Evolutionary conservation across 2,888 invertebrate species (phyloP), one percentile per base, ranked within the genome.

Genomic region (Maniola hyperantus): DNA sequence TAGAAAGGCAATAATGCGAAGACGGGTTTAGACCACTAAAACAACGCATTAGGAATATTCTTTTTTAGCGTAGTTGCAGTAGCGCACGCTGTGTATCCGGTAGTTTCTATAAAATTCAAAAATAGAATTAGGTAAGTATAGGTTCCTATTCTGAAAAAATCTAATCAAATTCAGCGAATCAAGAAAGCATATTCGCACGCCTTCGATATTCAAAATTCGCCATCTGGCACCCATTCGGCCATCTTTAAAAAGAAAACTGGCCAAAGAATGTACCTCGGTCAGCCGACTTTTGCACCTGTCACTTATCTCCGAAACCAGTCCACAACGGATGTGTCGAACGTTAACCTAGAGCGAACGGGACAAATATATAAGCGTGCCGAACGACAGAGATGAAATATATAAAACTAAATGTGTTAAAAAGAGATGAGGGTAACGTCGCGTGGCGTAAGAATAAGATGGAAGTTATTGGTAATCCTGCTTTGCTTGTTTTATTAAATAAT

Each of bases 211-310:
- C 59, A 66, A 58, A 65, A 18, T 20, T 58, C 50, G 44, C 58
- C 66, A 66, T 71, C 70, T 71, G 70, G 70, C 62, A 66, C 48
- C 57, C 39, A 60, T 15, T 50, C 65, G 26, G 53, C 68, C 65
- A 68, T 69, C 70, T 74, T 75, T 72, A 71, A 75, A 75, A 75
- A 74, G 66, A 73, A 74, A 73, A 75, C 81, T 82, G 83, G 81
- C 78, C 82, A 82, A 82, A 83, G 84, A 86, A 87, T 87, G 81
- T 80, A 79, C 78, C 77, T 76, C 74, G 78, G 74, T 69, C 73
- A 76, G 74, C 71, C 76, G 72, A 77, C 77, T 77, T 87, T 88
- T 87, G 85, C 88, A 89, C 88, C 88, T 89, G 88, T 87, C 88
- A 83, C 80, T 75, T 77, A 73, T 72, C 64, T 65, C 67, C 67